These are phyloP conservation scores for Heliconius himera DNA, from an alignment of 1,140 invertebrate species.

Conservation along the genomic window DNA sequence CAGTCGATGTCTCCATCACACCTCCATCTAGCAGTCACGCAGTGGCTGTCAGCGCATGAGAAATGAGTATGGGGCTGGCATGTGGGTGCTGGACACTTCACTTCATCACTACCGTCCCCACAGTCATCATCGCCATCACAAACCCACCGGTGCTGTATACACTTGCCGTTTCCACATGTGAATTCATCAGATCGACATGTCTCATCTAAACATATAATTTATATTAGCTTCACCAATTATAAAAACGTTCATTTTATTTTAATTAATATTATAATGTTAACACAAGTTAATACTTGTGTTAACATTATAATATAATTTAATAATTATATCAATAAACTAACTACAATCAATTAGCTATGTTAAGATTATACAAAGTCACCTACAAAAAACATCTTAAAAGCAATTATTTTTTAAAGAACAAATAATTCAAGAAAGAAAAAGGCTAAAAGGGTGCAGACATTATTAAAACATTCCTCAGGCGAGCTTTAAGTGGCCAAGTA, in stretches of 20 bases:
- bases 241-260: neutral
- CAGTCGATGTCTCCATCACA: conserved; percentile 95
- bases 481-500: conserved; percentile 54
- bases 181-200: conserved; percentile 94
- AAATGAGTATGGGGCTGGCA: conserved; percentile 88
- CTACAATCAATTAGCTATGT: neutral
- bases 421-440: conserved; percentile 43
- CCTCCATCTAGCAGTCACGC: conserved; percentile 88
- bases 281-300: too few species aligned
- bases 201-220: conserved; percentile 83
- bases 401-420: conserved; percentile 46
- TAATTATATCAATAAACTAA: neutral
- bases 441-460: conserved; percentile 44
- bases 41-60: conserved; percentile 86
- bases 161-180: conserved; percentile 93
- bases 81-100: conserved; percentile 86
- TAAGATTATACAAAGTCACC: neutral
- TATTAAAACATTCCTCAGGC: conserved; percentile 49
- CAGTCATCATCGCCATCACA: conserved; percentile 95
- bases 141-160: conserved; percentile 92
- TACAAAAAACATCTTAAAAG: conserved; percentile 12
- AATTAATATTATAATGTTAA: neutral
- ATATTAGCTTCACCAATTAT: neutral
- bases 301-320: too few species aligned
- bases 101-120: conserved; percentile 91